A percentile compares a stretch with the other conserved stretches of the same genome.
Conservation (phyloP, 92 coral and sea anemone genomes). For the Ricordea florida region DNA sequence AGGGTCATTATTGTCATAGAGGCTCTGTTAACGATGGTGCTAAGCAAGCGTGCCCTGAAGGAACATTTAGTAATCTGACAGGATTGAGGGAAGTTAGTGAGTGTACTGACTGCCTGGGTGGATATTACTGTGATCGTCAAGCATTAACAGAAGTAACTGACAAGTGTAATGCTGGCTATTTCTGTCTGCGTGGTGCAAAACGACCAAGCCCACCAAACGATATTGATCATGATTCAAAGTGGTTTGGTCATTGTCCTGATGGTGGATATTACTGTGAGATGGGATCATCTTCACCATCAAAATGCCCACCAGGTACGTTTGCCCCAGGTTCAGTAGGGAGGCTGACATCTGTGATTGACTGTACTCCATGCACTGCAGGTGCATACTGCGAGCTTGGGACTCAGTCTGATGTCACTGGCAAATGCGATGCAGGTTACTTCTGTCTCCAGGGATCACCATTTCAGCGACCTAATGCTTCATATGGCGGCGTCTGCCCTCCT, state of each 20-base stretch:
- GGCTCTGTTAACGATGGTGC: slow-evolving; percentile 58
- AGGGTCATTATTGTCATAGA: slow-evolving; percentile 68
- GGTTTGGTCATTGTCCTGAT: slow-evolving; percentile 87
- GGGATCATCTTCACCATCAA: slow-evolving; percentile 60
- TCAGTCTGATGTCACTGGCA: slow-evolving; percentile 60
- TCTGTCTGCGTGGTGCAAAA: slow-evolving; percentile 68
- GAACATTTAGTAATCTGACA: slow-evolving; percentile 82
- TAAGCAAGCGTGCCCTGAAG: slow-evolving; percentile 85
- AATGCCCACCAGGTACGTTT: slow-evolving; percentile 84
- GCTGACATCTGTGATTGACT: slow-evolving; percentile 61
- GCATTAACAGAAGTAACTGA: slow-evolving; percentile 69
- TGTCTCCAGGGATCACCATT: slow-evolving; percentile 88
- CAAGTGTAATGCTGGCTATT: slow-evolving; percentile 84
- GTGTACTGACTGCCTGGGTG: slow-evolving; percentile 84
- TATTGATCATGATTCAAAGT: slow-evolving; percentile 14
- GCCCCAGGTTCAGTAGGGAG: slow-evolving; percentile 68
- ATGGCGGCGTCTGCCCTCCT: slow-evolving; percentile 89
- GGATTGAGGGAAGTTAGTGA: slow-evolving; percentile 54
- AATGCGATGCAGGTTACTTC: slow-evolving; percentile 82
- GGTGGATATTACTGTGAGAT: slow-evolving; percentile 86
- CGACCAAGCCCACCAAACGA: slow-evolving; percentile 66
- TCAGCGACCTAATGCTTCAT: slow-evolving; percentile 62
- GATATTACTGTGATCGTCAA: slow-evolving; percentile 73
- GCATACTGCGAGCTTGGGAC: slow-evolving; percentile 80
- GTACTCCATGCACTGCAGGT: slow-evolving; percentile 87